Base-by-base conservation (phyloP, 1,140 invertebrate species). In the Pogonomyrmex barbatus region DNA sequence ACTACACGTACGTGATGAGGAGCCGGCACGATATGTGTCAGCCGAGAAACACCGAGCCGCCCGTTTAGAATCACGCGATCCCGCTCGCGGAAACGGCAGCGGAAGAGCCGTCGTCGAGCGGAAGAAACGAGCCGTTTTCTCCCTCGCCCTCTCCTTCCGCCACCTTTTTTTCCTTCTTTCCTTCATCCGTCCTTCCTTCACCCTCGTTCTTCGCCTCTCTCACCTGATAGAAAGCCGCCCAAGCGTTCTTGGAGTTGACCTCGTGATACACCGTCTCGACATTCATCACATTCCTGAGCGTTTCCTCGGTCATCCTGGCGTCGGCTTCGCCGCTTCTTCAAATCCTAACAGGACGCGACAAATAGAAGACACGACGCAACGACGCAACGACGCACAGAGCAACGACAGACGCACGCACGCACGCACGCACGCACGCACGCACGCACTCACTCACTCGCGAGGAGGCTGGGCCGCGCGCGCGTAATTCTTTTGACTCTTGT, bases 251-350 rank as follows among this genome's bases (percentile, higher is more conserved):
- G 54, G 95, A 94, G 87, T 96, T 96, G 92, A 97, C 96, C 89
- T 97, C 96, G 86, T 95, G 95, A 93, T 96, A 97, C 94, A 97
- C 97, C 4, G 95, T 95, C 94, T 97, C 97, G 85, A 97, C 95
- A 88, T 95, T 96, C 87, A 95, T 91, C 67, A 86, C 87, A n/a
- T 87, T 82, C 1, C 90, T 89, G 71, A 76, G 86, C 67, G 89
- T 92, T 62, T 89, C 86, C 82, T 78, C 85, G 45, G 79, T 88
- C 88, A 91, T 91, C 87, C 87, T 90, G 87, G 84, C 82, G 42
- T 50, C 42, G 88, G 88, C 84, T 90, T 24, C 86, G 87, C 70
- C 83, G 45, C 63, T 56, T 50, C 79, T 60, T 67, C 62, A 71
- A 60, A 79, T 68, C 82, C 33, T 56, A 45, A n/a, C 52, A 24